A percentile compares a stretch with the other conserved stretches of the same genome.
Evolutionary conservation across 2,113 vertebrate genomes (phyloP).

Genomic region (Sakesphorus luctuosus): DNA sequence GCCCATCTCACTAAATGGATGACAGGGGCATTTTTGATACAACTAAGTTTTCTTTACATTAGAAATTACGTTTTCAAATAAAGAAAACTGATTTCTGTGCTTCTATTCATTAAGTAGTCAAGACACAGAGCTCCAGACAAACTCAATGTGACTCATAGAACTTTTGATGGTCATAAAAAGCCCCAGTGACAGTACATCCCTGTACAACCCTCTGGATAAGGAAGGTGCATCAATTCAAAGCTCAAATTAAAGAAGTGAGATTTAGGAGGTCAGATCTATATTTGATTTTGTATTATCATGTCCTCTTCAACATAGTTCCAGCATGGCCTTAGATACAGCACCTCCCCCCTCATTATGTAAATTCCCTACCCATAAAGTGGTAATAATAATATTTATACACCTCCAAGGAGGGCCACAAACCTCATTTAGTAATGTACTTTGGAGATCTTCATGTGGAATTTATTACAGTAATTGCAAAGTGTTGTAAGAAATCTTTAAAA

Average conservation of each 20-base stretch:
- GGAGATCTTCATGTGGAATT: not conserved
- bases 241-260: not conserved
- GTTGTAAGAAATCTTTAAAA: not conserved
- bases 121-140: not conserved
- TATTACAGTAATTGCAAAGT: not conserved
- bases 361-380: not conserved
- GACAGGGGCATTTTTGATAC: not conserved
- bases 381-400: not conserved
- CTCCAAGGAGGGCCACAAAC: not conserved
- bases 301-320: not conserved
- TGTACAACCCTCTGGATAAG: not conserved
- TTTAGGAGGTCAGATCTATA: not conserved
- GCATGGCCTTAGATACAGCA: not conserved
- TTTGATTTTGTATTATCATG: not conserved
- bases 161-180: not conserved
- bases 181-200: not conserved
- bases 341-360: not conserved
- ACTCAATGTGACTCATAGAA: not conserved
- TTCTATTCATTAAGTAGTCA: not conserved
- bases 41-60: not conserved
- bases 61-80: not conserved
- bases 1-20: not conserved
- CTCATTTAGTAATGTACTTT: not conserved
- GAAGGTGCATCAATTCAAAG: not conserved
- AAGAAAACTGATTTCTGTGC: not conserved